Conservation (phyloP, 2,888 invertebrate genomes). For the Rhimphoctona megacephalus region DNA sequence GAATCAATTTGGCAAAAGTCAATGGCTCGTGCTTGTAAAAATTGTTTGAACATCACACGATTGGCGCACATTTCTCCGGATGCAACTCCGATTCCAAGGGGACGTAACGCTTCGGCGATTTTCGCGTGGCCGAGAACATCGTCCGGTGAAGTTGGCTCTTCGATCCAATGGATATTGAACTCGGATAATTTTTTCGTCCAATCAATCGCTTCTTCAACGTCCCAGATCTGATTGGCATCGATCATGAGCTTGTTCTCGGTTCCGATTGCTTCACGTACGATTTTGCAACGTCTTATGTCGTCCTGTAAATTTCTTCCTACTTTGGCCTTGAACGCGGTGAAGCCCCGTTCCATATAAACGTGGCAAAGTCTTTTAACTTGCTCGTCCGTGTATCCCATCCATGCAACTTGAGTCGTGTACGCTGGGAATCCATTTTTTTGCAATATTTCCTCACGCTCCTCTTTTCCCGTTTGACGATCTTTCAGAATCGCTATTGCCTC, state of each 20-base stretch:
- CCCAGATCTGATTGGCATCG: slow-evolving; percentile 96
- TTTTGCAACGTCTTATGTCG: slow-evolving; percentile 90
- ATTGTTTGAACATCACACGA: slow-evolving; percentile 96
- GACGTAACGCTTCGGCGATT: slow-evolving; percentile 91
- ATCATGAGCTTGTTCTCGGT: slow-evolving; percentile 92
- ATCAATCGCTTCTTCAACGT: slow-evolving; percentile 92
- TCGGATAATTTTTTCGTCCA: slow-evolving; percentile 93
- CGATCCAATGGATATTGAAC: slow-evolving; percentile 94
- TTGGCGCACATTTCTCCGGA: slow-evolving; percentile 97
- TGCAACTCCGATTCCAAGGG: slow-evolving; percentile 93
- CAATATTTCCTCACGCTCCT: slow-evolving; percentile 88
- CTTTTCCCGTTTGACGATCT: slow-evolving; percentile 87
- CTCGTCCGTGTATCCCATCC: slow-evolving; percentile 94
- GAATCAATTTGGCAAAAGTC: slow-evolving; percentile 97
- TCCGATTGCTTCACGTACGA: slow-evolving; percentile 92
- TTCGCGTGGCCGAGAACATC: slow-evolving; percentile 94
- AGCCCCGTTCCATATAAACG: slow-evolving; percentile 91
- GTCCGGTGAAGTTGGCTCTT: slow-evolving; percentile 97
- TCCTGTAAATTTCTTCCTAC: slow-evolving; percentile 93
- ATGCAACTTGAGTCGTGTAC: slow-evolving; percentile 95
- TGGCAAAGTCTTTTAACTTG: slow-evolving; percentile 89
- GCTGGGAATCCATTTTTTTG: slow-evolving; percentile 91
- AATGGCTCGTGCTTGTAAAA: slow-evolving; percentile 92
- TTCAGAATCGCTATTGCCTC: slow-evolving; percentile 91
- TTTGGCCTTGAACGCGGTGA: slow-evolving; percentile 94